Evolutionary conservation across 2,888 invertebrate species (phyloP).

Genomic region (Ceraclea dissimilis): DNA sequence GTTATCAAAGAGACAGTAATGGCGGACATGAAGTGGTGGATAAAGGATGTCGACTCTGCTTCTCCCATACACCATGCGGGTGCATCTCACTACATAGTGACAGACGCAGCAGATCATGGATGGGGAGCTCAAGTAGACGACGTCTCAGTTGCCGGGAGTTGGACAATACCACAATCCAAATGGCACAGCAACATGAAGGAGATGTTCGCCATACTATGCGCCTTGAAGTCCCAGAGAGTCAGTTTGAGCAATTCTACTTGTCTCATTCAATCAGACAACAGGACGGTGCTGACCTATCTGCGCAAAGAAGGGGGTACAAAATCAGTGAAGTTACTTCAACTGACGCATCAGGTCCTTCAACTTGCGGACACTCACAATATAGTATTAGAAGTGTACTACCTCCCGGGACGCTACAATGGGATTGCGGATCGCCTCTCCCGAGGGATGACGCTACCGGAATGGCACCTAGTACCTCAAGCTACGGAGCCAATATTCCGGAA

Average conservation of each 20-base stretch:
- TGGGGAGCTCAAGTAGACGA: background rate
- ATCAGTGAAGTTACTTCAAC: slow-evolving; percentile 13
- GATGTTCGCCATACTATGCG: too few relatives aligned
- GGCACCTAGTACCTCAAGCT: slow-evolving; percentile 13
- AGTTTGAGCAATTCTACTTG: too few relatives aligned
- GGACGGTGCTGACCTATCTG: slow-evolving; percentile 25
- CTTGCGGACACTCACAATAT: slow-evolving; percentile 21
- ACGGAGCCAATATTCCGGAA: slow-evolving; percentile 21
- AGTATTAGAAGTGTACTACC: slow-evolving; percentile 26
- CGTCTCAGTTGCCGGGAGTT: background rate
- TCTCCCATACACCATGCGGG: background rate
- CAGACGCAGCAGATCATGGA: background rate
- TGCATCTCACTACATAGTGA: background rate
- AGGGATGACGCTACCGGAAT: slow-evolving; percentile 12
- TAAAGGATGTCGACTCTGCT: too few relatives aligned
- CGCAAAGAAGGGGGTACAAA: slow-evolving; percentile 30
- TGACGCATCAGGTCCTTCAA: slow-evolving; percentile 14
- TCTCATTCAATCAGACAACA: slow-evolving; percentile 27
- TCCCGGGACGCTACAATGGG: too few relatives aligned
- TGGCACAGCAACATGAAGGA: background rate
- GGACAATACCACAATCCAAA: background rate
- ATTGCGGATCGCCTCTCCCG: slow-evolving; percentile 27
- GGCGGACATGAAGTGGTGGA: background rate
- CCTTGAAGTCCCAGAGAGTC: too few relatives aligned
- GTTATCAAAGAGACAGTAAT: background rate